Conservation (phyloP, 2,797 vertebrate genomes). For the Enteromius mattozi region DNA sequence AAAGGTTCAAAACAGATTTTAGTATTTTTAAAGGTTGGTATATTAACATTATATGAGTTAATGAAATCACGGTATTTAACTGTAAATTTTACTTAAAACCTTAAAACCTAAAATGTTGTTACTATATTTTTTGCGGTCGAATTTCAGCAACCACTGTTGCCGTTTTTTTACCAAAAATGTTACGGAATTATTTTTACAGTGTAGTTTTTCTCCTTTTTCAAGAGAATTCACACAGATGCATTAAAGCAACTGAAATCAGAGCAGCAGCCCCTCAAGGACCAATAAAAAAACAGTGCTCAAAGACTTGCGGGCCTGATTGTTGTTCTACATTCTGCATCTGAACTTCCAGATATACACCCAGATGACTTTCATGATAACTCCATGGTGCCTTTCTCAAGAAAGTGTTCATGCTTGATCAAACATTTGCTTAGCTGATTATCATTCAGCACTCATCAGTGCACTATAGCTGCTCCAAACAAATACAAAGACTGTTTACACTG, state of each 20-base stretch:
- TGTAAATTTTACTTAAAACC: too few relatives aligned
- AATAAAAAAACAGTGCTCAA: background rate
- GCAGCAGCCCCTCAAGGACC: background rate
- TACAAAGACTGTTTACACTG: slow-evolving; percentile 38
- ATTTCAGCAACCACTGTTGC: too few relatives aligned
- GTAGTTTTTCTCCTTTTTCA: too few relatives aligned
- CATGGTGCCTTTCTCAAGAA: slow-evolving; percentile 11
- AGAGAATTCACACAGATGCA: background rate
- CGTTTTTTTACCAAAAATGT: too few relatives aligned
- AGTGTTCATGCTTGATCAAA: slow-evolving; percentile 27
- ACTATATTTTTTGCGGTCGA: too few relatives aligned
- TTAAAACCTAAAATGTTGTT: too few relatives aligned
- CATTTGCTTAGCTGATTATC: slow-evolving; percentile 37
- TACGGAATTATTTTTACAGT: too few relatives aligned
- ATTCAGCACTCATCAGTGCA: slow-evolving; percentile 17
- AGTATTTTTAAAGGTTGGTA: too few relatives aligned
- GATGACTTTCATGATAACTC: slow-evolving; percentile 6
- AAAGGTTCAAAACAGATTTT: too few relatives aligned
- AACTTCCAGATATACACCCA: background rate
- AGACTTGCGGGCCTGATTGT: background rate
- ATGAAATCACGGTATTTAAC: too few relatives aligned
- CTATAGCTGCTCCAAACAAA: slow-evolving; percentile 27
- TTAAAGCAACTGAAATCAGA: background rate
- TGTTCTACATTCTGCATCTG: slow-evolving; percentile 1
- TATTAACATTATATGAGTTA: too few relatives aligned